Conservation (phyloP, 2,888 invertebrate species). For the Drepanosiphum platanoidis region DNA sequence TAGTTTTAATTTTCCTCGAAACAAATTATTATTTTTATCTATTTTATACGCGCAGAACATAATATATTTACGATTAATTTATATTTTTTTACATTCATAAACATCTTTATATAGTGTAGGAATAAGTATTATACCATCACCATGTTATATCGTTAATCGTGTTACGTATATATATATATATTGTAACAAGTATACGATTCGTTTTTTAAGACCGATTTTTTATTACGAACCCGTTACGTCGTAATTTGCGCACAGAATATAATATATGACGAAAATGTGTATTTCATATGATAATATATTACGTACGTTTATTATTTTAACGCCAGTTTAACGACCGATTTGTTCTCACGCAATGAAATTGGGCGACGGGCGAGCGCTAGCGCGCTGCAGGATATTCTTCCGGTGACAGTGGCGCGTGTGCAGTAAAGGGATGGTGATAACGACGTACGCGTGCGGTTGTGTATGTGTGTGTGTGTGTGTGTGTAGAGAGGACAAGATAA, state of each 20-base stretch:
- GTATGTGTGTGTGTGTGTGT: background rate
- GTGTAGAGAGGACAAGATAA: slow-evolving; percentile 38
- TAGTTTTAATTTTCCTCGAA: too few relatives aligned
- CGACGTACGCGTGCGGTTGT: background rate
- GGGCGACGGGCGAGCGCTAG: background rate
- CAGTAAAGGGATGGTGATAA: background rate
- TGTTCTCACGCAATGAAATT: slow-evolving; percentile 23
- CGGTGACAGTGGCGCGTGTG: background rate
- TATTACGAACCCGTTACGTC: background rate
- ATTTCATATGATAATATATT: background rate
- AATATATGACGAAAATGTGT: background rate
- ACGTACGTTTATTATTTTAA: background rate
- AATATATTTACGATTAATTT: too few relatives aligned
- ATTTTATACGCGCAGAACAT: too few relatives aligned
- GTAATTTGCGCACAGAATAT: background rate
- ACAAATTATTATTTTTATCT: too few relatives aligned
- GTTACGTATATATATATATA: background rate
- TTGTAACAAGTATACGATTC: background rate
- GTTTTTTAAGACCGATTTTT: background rate
- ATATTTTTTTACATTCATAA: too few relatives aligned
- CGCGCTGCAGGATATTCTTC: slow-evolving; percentile 36
- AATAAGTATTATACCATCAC: too few relatives aligned
- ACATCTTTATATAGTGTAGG: too few relatives aligned
- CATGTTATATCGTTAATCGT: too few relatives aligned
- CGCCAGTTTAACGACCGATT: background rate